These are phyloP conservation scores for Drosophila lini DNA, from an alignment of 1,140 invertebrate species.

Conservation along the genomic window DNA sequence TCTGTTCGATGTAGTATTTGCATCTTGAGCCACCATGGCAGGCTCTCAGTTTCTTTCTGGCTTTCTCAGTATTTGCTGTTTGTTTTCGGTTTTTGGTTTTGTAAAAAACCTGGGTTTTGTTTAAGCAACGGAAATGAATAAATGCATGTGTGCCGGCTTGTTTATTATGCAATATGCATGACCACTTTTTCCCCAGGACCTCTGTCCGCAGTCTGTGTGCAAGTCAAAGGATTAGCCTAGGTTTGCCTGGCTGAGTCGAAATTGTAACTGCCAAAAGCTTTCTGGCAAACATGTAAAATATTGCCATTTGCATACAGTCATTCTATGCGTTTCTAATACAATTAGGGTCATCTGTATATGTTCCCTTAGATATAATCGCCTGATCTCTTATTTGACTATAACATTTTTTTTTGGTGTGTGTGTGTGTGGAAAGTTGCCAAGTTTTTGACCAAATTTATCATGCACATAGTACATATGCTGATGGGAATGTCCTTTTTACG, in stretches of 20 bases:
- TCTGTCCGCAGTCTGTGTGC: background rate
- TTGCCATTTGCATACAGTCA: constrained; percentile 49
- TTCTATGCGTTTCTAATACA: constrained; percentile 48
- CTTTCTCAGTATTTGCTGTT: constrained; percentile 52
- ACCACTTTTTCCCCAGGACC: constrained; percentile 37
- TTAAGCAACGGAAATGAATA: constrained; percentile 41
- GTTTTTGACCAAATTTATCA: constrained; percentile 38
- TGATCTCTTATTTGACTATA: constrained; percentile 35
- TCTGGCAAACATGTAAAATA: constrained; percentile 36
- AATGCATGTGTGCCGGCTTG: constrained; percentile 40
- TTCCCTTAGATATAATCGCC: constrained; percentile 23
- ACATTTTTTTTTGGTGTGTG: constrained; percentile 4
- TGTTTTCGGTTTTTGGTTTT: constrained; percentile 43
- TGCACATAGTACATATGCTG: constrained; percentile 75
- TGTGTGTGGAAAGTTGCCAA: constrained; percentile 18
- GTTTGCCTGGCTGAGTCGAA: constrained; percentile 11
- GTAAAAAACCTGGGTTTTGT: constrained; percentile 34
- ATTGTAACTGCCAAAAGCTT: constrained; percentile 28
- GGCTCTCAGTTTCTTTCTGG: constrained; percentile 10
- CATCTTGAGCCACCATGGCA: constrained; percentile 52
- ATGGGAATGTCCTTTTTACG: constrained; percentile 47
- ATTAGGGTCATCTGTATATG: constrained; percentile 48
- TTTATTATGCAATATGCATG: constrained; percentile 76
- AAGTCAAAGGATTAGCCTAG: constrained; percentile 36
- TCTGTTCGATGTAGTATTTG: constrained; percentile 39